A percentile compares a stretch with the other conserved stretches of the same genome.
These are phyloP conservation scores for Vanessa tameamea DNA, from an alignment of 1,140 invertebrate genomes.

Conservation along the genomic window DNA sequence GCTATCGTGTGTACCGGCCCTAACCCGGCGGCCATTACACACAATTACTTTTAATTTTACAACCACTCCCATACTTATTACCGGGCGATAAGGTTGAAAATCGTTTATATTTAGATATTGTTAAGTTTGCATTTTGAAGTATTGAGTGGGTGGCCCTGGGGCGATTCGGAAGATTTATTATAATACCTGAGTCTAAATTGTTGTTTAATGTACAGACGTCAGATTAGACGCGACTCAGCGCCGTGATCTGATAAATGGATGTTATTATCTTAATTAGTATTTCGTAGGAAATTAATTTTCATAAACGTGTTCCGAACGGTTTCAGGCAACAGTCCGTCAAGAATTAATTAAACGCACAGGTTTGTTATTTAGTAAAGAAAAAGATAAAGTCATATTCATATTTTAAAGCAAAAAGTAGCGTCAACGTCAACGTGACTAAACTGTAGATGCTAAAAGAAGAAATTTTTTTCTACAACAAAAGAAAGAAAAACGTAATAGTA, in stretches of 20 bases:
- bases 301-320: neutral
- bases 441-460: no score
- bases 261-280: conserved; percentile 40
- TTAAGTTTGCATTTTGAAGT: conserved; percentile 31
- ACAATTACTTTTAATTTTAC: conserved; percentile 55
- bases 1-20: conserved; percentile 57
- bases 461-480: no score
- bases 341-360: neutral
- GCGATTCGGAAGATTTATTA: conserved; percentile 67
- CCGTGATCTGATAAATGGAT: conserved; percentile 37
- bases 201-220: conserved; percentile 64
- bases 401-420: no score
- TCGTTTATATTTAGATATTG: neutral
- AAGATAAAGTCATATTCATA: no score
- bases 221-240: conserved; percentile 44
- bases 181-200: conserved; percentile 70
- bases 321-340: neutral
- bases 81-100: conserved; percentile 35
- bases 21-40: conserved; percentile 61
- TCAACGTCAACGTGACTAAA: no score
- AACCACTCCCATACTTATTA: conserved; percentile 31
- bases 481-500: no score
- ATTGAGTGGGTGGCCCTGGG: conserved; percentile 59
- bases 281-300: conserved; percentile 37
- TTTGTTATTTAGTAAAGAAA: no score